Conservation (phyloP, 2,888 invertebrate genomes). For the Cylindroiulus punctatus region DNA sequence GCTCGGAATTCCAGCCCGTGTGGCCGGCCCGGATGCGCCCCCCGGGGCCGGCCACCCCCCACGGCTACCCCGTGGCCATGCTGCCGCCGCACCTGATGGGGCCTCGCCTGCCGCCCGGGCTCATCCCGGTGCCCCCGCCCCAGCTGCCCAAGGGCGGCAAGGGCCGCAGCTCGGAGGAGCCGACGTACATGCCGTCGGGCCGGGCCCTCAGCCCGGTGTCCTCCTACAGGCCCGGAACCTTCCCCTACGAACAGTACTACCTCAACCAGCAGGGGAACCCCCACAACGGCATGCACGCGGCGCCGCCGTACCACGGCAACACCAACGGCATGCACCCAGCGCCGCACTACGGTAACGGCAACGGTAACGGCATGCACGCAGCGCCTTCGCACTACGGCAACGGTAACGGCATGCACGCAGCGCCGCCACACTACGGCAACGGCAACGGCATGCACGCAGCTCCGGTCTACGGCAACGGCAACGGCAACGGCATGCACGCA, state of each 20-base stretch:
- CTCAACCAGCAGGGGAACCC: conserved; percentile 68
- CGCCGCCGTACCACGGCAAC: background rate
- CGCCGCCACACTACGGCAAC: conserved; percentile 34
- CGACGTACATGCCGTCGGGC: conserved; percentile 60
- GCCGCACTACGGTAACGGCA: conserved; percentile 48
- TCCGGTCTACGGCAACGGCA: conserved; percentile 46
- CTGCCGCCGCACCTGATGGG: conserved; percentile 53
- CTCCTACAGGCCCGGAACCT: conserved; percentile 73
- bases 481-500: conserved; percentile 53
- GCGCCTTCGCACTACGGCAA: conserved; percentile 11
- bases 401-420: conserved; percentile 36
- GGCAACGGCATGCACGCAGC: conserved; percentile 58
- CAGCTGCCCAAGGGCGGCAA: conserved; percentile 60
- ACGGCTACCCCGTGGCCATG: conserved; percentile 60
- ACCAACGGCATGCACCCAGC: conserved; percentile 58
- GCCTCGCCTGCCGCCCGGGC: background rate
- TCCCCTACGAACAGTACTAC: conserved; percentile 72
- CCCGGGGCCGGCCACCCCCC: conserved; percentile 58
- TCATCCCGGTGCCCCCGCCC: conserved; percentile 5
- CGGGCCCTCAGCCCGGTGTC: conserved; percentile 70
- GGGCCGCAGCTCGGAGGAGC: conserved; percentile 59
- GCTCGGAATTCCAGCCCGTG: conserved; percentile 61
- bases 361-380: conserved; percentile 53
- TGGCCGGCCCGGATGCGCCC: conserved; percentile 61
- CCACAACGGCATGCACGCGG: background rate